phyloP scores from a whole-genome alignment of 2,888 invertebrate species.

The Lucinisca nassula region DNA sequence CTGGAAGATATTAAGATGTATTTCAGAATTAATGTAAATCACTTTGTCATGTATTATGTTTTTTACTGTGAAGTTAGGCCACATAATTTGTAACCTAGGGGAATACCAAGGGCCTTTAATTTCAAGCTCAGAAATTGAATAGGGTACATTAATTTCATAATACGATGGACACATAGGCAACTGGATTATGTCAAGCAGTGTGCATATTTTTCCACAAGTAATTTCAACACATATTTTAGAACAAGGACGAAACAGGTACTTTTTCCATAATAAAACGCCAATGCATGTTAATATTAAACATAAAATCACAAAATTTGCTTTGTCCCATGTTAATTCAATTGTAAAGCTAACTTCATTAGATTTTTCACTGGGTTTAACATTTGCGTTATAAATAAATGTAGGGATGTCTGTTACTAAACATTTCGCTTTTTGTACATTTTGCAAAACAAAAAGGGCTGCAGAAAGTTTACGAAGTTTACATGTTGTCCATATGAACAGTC shows the following conservation, averaged over 20 bases:
- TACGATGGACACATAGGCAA: too few species aligned
- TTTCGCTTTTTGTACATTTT: neutral
- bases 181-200: too few species aligned
- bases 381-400: constrained; percentile 25
- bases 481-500: constrained; percentile 2
- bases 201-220: too few species aligned
- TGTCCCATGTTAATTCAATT: constrained; percentile 32
- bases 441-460: neutral
- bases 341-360: neutral
- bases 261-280: constrained; percentile 3
- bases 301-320: constrained; percentile 23
- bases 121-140: too few species aligned
- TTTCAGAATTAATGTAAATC: too few species aligned
- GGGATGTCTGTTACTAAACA: constrained; percentile 19
- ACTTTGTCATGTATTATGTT: too few species aligned
- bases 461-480: constrained; percentile 25
- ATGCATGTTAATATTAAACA: neutral
- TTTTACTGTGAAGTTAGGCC: too few species aligned
- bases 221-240: neutral
- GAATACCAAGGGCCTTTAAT: too few species aligned
- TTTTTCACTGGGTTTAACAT: neutral
- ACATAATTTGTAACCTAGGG: too few species aligned
- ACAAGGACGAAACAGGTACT: neutral
- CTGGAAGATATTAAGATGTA: too few species aligned
- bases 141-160: too few species aligned